Evolutionary conservation across 1,140 invertebrate genomes (phyloP), one percentile per base, ranked within the genome.

Genomic region (Leptoteleia sp.): DNA sequence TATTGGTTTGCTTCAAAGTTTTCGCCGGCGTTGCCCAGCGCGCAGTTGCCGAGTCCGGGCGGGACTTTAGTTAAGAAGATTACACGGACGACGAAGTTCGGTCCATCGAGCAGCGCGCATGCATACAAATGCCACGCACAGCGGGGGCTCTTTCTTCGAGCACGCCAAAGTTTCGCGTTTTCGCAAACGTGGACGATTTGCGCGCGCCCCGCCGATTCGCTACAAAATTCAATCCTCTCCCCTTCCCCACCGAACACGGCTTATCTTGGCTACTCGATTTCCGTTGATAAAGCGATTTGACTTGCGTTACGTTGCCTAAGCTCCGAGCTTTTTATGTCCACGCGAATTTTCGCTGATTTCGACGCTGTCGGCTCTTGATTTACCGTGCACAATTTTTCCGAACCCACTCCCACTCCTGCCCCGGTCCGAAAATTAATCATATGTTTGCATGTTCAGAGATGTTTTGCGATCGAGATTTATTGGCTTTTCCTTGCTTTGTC

Each of bases 31-130:
- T n/a, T n/a, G n/a, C n/a, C n/a, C n/a, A n/a, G n/a, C n/a, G n/a
- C n/a, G n/a, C n/a, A n/a, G n/a, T n/a, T n/a, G n/a, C n/a, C n/a
- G n/a, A n/a, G n/a, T n/a, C n/a, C n/a, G n/a, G n/a, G n/a, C n/a
- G n/a, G n/a, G n/a, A n/a, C n/a, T n/a, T n/a, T n/a, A n/a, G 48
- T 47, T 67, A 67, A 67, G 50, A 55, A 35, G 65, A 57, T 57
- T 68, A 68, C 43, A 22, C 16, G 43, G 42, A 33, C 65, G 52
- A 57, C 22, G 35, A 37, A 68, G 52, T 57, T 68, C 17, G 33
- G 42, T 48, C 42, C 52, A 40, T 37, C 31, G 33, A 11, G 29
- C 16, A 16, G 7, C 25, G n/a, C n/a, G 31, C 13, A 29, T 42
- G 45, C 42, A 70, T 40, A 59, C 33, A 48, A 31, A 50, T 27